Evolutionary conservation across 2,797 vertebrate genomes (phyloP), one percentile per base, ranked within the genome.

Genomic region (Eupleurogrammus muticus): DNA sequence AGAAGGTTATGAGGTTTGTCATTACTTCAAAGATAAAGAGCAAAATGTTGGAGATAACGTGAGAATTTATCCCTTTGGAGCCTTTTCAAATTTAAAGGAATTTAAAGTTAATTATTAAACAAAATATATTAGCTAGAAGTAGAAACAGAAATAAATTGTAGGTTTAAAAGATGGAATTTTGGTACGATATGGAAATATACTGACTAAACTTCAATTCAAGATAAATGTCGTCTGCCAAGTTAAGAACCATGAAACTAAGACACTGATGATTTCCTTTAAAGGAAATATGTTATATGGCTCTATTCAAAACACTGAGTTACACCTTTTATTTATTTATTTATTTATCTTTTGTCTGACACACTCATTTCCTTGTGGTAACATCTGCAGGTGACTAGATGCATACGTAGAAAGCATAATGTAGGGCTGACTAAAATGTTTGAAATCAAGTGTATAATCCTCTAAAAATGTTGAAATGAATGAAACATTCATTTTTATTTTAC

Each of bases 1-100:
- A 55, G 49, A 74, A 74, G 14, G 24, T 35, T 13, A 24, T 56
- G 8, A 16, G 57, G 44, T 58, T 57, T 59, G 53, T 56, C n/a
- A 62, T 56, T 32, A 21, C 13, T 52, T 13, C 5, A 67, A 52
- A 61, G 40, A 47, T 23, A 2, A 59, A 61, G 36, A 9, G 35
- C 64, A 51, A 3, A 11, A 34, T 13, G 19, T 51, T 32, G 40
- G 8, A 38, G 32, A 73, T 0, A 10, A 52, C 23, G 19, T 28
- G 17, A 52, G 20, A 12, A 52, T 53, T 42, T 23, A 64, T 48
- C 36, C 34, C 13, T 21, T 60, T 47, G 20, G 23, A 46, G 20
- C 13, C n/a, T 34, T n/a, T 42, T 49, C 44, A 54, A 17, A 50
- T 35, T 32, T 35, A 19, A 23, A 70, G 34, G 5, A 75, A 5